Percentiles rank a stretch among this genome's conserved stretches.
Evolutionary conservation across 2,113 vertebrate species (phyloP).

Genomic region (Stictonetta naevosa): DNA sequence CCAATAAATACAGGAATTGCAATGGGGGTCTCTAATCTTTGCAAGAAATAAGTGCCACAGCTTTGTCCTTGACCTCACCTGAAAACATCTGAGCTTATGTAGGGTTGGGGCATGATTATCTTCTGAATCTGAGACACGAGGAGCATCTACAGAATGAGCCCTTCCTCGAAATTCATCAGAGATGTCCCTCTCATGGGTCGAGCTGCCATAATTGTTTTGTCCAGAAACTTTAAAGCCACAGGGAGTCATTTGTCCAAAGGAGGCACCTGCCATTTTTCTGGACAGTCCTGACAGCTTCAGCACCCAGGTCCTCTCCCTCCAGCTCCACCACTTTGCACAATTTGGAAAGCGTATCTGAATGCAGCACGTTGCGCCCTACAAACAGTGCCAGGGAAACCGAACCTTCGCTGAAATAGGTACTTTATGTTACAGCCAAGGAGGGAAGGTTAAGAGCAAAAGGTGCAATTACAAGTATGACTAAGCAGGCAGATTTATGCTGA

Average conservation of each 20-base stretch:
- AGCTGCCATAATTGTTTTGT: background rate
- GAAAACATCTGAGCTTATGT: background rate
- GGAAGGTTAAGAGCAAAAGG: constrained; percentile 19
- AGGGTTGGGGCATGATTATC: background rate
- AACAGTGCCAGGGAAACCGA: constrained; percentile 7
- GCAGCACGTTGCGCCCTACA: background rate
- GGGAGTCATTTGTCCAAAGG: background rate
- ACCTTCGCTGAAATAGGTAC: constrained; percentile 4
- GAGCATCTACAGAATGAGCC: background rate
- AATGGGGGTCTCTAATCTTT: background rate
- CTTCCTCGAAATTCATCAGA: background rate
- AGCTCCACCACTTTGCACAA: background rate
- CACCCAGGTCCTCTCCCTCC: background rate
- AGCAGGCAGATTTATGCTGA: constrained; percentile 36
- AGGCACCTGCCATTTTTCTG: background rate
- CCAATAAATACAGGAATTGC: background rate
- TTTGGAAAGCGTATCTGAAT: background rate
- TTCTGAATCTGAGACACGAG: background rate
- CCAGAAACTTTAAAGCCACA: background rate
- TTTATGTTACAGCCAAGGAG: background rate
- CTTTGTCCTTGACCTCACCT: background rate
- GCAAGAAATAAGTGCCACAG: background rate
- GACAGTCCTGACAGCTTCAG: background rate
- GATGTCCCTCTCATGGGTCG: background rate
- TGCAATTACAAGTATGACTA: constrained; percentile 64